These are phyloP conservation scores for Zelleria hepariella DNA, from an alignment of 2,888 invertebrate species.

Conservation along the genomic window DNA sequence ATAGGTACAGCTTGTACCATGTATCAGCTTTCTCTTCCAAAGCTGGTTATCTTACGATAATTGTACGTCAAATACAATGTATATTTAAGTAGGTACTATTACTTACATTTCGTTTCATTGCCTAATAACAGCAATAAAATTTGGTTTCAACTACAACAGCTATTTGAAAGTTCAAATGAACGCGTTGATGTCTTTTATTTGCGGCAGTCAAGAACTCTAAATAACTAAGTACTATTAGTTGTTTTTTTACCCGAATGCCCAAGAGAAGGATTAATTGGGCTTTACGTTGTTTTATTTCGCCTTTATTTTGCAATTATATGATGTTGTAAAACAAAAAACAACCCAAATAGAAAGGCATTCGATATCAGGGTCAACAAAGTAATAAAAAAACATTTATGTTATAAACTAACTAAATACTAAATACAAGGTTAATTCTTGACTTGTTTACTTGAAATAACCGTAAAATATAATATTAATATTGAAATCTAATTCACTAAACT, in stretches of 20 bases:
- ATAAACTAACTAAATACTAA: too few relatives aligned
- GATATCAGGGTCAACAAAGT: background rate
- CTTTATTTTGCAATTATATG: background rate
- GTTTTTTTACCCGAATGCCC: too few relatives aligned
- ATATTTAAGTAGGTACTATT: background rate
- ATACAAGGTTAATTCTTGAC: too few relatives aligned
- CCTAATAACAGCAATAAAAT: too few relatives aligned
- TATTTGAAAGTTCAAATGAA: background rate
- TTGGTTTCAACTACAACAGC: too few relatives aligned
- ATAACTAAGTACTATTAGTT: too few relatives aligned
- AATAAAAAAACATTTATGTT: slow-evolving; percentile 20
- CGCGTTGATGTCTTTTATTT: slow-evolving; percentile 30
- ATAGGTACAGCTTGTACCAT: background rate
- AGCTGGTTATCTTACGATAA: too few relatives aligned
- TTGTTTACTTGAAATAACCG: too few relatives aligned
- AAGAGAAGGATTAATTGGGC: too few relatives aligned
- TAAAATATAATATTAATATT: too few relatives aligned
- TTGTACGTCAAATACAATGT: background rate
- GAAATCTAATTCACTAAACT: slow-evolving; percentile 12
- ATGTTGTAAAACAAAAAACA: background rate
- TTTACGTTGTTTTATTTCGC: background rate
- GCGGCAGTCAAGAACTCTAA: too few relatives aligned
- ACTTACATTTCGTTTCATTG: too few relatives aligned
- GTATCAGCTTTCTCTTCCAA: background rate
- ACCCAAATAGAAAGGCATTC: background rate